Conservation (phyloP, 2,113 vertebrate genomes). For the Crotalus viridis region DNA sequence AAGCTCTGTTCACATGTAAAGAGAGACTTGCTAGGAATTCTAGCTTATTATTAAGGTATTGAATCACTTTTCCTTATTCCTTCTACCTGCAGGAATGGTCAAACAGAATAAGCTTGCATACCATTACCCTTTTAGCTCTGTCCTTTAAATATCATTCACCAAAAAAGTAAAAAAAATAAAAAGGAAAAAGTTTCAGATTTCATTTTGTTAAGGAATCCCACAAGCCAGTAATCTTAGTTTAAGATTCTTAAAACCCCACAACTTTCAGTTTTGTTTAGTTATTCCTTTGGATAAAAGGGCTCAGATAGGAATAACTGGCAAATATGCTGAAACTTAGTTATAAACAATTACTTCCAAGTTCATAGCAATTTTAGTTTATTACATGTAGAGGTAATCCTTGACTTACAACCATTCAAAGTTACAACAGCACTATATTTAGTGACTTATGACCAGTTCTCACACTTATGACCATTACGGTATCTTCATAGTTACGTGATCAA, state of each 20-base stretch:
- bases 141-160: background rate
- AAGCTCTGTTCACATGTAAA: too few species aligned
- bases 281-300: background rate
- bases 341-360: background rate
- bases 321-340: background rate
- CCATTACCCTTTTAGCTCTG: background rate
- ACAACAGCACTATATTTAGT: too few species aligned
- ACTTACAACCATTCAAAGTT: too few species aligned
- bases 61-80: background rate
- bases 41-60: too few species aligned
- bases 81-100: background rate
- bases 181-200: background rate
- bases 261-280: background rate
- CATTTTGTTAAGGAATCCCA: background rate
- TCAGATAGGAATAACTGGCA: background rate
- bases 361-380: background rate
- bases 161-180: background rate
- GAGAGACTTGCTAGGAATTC: too few species aligned
- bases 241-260: background rate
- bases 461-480: too few species aligned
- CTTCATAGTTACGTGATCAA: too few species aligned
- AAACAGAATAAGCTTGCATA: background rate
- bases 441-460: too few species aligned
- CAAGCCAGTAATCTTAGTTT: background rate
- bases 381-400: background rate